A percentile compares a stretch with the other conserved stretches of the same genome.
phyloP scores from a whole-genome alignment of 2,797 vertebrate species.

The Malurus leucopterus region DNA sequence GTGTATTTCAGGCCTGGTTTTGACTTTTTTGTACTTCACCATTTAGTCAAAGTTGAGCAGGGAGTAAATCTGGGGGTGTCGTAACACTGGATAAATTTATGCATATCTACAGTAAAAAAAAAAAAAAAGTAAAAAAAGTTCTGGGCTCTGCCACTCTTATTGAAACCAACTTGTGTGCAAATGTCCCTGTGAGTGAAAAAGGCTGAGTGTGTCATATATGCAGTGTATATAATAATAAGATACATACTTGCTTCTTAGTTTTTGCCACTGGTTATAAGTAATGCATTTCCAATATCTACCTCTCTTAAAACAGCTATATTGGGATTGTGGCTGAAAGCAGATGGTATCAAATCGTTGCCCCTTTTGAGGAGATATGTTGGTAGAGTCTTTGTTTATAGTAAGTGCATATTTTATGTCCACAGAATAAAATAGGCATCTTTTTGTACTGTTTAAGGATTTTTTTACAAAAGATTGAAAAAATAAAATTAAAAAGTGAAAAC shows the following conservation, averaged over 20 bases:
- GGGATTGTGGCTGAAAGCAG: neutral
- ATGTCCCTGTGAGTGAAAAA: neutral
- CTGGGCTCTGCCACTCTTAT: neutral
- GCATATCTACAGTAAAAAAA: neutral
- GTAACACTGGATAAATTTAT: neutral
- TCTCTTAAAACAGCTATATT: neutral
- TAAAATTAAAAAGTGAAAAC: too few species aligned
- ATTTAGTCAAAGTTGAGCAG: neutral
- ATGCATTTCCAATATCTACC: neutral
- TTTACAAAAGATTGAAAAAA: neutral
- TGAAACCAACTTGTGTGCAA: neutral
- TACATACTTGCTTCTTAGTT: neutral
- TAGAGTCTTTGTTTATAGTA: neutral
- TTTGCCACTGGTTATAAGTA: neutral
- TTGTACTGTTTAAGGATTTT: neutral
- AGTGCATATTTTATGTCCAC: neutral
- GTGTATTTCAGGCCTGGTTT: neutral
- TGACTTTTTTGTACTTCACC: neutral
- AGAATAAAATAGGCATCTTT: neutral
- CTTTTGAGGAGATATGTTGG: neutral
- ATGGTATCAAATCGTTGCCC: neutral
- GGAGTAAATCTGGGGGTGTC: neutral
- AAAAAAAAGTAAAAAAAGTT: neutral
- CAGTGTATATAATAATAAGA: neutral
- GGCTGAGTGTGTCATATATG: neutral